Evolutionary conservation across 2,113 vertebrate species (phyloP).

Genomic region (Aphyosemion australe): DNA sequence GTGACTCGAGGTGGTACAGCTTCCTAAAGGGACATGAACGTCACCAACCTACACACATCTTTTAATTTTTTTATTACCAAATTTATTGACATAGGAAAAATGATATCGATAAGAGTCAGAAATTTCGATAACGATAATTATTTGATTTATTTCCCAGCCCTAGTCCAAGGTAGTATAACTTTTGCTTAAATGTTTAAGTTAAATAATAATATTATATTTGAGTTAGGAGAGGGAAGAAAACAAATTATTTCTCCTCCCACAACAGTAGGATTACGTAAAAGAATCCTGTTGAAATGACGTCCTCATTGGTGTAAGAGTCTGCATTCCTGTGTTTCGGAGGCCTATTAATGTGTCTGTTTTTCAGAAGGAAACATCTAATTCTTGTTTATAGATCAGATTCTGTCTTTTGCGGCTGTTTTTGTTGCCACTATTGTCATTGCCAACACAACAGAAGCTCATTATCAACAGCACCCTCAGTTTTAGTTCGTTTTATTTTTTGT

Average conservation of each 20-base stretch:
- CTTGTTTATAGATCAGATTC: constrained; percentile 43
- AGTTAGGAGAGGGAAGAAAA: not conserved
- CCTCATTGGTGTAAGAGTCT: constrained; percentile 20
- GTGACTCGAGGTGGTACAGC: too few relatives aligned
- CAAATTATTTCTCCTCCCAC: constrained; percentile 4
- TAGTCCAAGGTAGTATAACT: too few relatives aligned
- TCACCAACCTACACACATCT: too few relatives aligned
- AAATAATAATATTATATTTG: not conserved
- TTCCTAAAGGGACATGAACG: too few relatives aligned
- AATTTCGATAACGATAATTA: too few relatives aligned
- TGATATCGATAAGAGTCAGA: too few relatives aligned
- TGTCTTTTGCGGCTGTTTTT: constrained; percentile 41
- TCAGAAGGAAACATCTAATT: constrained; percentile 31
- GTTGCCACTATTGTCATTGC: constrained; percentile 32
- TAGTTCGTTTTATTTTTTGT: constrained; percentile 16
- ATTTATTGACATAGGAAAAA: too few relatives aligned
- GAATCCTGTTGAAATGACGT: not conserved
- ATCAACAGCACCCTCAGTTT: constrained; percentile 43
- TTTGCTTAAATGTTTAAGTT: too few relatives aligned
- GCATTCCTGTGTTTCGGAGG: constrained; percentile 29
- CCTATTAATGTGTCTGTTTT: constrained; percentile 33
- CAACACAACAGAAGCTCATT: constrained; percentile 52
- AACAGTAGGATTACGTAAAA: constrained; percentile 26
- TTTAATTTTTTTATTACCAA: too few relatives aligned
- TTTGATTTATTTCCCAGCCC: too few relatives aligned